Evolutionary conservation across 2,797 vertebrate genomes (phyloP).

Genomic region (Tangara arthus): DNA sequence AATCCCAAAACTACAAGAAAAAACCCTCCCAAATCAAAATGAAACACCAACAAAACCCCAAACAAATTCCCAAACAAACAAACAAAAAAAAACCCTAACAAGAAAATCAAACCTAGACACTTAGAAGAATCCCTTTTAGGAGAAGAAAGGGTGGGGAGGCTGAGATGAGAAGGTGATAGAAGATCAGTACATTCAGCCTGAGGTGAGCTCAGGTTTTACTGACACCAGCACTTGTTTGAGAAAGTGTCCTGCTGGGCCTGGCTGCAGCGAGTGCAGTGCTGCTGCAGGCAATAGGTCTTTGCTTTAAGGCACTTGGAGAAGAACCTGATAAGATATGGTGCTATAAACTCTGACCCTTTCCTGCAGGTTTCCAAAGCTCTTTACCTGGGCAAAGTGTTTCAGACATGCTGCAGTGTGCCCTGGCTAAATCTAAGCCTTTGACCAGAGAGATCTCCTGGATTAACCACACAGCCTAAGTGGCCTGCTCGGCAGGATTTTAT

Average conservation of each 20-base stretch:
- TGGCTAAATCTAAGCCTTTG: constrained; percentile 32
- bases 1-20: neutral
- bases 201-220: neutral
- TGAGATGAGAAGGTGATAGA: neutral
- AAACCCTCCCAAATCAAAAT: neutral
- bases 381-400: neutral
- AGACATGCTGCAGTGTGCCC: neutral
- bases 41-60: neutral
- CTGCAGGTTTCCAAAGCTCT: constrained; percentile 2
- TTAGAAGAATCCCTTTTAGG: neutral
- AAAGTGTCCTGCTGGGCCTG: neutral
- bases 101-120: neutral
- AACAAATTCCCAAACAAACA: neutral
- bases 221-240: neutral
- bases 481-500: constrained; percentile 13
- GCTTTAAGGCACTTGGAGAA: neutral
- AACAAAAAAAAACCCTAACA: neutral
- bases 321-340: neutral
- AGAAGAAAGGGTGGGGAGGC: neutral
- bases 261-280: accelerated
- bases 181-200: neutral
- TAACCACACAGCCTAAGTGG: neutral
- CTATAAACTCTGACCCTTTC: neutral
- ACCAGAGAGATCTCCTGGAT: constrained; percentile 12
- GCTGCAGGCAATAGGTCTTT: neutral